These are phyloP conservation scores for Melanerpes aurifrons DNA, from an alignment of 2,113 vertebrate species.

Conservation along the genomic window DNA sequence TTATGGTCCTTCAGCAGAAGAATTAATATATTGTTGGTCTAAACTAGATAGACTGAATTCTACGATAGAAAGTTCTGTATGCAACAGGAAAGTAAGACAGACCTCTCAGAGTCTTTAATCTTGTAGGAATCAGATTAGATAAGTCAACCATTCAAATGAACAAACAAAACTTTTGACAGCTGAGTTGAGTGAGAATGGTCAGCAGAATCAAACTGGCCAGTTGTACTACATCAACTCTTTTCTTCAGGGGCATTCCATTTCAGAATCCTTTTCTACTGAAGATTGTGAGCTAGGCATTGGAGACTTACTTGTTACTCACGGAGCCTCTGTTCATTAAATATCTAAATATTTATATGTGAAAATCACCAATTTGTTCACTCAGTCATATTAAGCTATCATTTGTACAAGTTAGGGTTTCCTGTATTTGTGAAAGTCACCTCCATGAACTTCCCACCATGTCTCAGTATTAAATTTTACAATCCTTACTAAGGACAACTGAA, in stretches of 20 bases:
- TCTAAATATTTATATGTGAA: not conserved
- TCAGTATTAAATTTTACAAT: not conserved
- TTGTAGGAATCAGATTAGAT: not conserved
- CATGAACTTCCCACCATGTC: not conserved
- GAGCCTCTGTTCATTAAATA: not conserved
- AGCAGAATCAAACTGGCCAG: not conserved
- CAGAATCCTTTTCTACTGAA: not conserved
- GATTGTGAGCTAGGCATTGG: not conserved
- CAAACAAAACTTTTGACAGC: not conserved
- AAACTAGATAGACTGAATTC: not conserved
- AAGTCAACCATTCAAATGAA: not conserved
- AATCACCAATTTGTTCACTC: not conserved
- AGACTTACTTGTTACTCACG: not conserved
- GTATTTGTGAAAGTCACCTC: not conserved
- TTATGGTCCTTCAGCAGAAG: not conserved
- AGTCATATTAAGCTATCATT: not conserved
- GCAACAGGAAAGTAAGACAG: not conserved
- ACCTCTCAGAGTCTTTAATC: not conserved
- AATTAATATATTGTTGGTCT: not conserved
- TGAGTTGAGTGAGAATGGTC: not conserved
- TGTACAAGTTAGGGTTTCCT: not conserved
- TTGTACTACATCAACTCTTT: not conserved
- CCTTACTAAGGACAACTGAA: not conserved
- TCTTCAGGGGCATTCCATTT: not conserved
- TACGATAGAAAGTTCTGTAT: not conserved